Evolutionary conservation across 2,888 invertebrate genomes (phyloP), one percentile per base, ranked within the genome.

Genomic region (Acanthosepion pharaonis): DNA sequence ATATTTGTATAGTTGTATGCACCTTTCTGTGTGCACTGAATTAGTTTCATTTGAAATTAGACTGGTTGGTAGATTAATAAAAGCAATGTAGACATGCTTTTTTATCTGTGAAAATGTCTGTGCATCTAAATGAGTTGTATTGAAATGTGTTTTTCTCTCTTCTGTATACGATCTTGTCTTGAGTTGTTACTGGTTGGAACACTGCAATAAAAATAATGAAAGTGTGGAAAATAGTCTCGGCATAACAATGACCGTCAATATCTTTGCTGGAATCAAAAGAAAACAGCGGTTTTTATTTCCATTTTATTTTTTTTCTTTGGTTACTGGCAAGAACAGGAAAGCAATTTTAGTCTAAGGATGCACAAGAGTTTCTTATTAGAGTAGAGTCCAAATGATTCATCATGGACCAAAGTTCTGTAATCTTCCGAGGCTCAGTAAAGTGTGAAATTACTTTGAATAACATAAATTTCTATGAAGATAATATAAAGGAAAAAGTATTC

Each of bases 121-220:
- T 15, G 5, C 59, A 59, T 59, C 59, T 59, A 59, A 59, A 59
- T 59, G 59, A 11, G n/a, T 33, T 78, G n/a, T 11, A 78, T 5
- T n/a, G 78, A 33, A 78, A 78, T 78, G 78, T 78, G n/a, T 33
- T 78, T 78, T 28, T 78, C 28, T 28, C 9, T 78, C n/a, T n/a
- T 33, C 15, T 78, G n/a, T 18, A 4, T 18, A 3, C 15, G 28
- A n/a, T n/a, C 78, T 78, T 78, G n/a, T n/a, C n/a, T 18, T 33
- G n/a, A 33, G 78, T 15, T 33, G 78, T 33, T 78, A 15, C 15
- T n/a, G n/a, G 9, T 78, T n/a, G 9, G 78, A n/a, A 78, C 78
- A 78, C 78, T 78, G 78, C 78, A 78, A 78, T 78, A 78, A 78
- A 78, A n/a, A 15, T 78, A 78, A 78, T 78, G 78, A 78, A 78